Evolutionary conservation across 2,888 invertebrate genomes (phyloP), one percentile per base, ranked within the genome.

Genomic region (Epirrita christyi): DNA sequence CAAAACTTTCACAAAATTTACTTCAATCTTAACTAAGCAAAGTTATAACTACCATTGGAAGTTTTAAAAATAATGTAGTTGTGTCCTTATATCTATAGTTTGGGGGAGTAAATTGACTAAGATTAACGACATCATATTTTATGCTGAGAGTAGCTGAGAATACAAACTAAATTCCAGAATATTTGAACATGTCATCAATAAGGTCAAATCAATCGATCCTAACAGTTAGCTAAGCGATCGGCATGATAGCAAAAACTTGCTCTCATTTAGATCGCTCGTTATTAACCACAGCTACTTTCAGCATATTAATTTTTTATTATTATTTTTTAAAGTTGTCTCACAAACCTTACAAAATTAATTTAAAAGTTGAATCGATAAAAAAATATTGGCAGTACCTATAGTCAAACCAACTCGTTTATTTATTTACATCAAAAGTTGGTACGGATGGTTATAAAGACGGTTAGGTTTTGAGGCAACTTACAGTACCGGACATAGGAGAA

Each of bases 31-130:
- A 73, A 46, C 62, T 73, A 73, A 70, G 67, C 74, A 73, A 66
- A 55, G 67, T 66, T 72, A 65, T 45, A 72, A 70, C 68, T 74
- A 78, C 45, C 54, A 67, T 75, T 72, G 75, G 74, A 73, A 72
- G 65, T 68, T 70, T 71, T n/a, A n/a, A 68, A 70, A 68, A 72
- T 57, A 73, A 72, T 71, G 66, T 69, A 73, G 62, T 67, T 63
- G 69, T 68, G 59, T 69, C 64, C 72, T 75, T 80, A 78, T 58
- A 71, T 72, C 80, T 85, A 83, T 75, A 85, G 78, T 82, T 85
- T 83, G 80, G 83, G n/a, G 76, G 70, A 80, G 63, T 82, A 80
- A 89, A 86, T 90, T 89, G 90, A 88, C 88, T 89, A 89, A 85
- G 70, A 77, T 73, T 75, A 79, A 83, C 80, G 83, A 88, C 80